Conservation (phyloP, 2,888 invertebrate genomes). For the Dynastes tityus region DNA sequence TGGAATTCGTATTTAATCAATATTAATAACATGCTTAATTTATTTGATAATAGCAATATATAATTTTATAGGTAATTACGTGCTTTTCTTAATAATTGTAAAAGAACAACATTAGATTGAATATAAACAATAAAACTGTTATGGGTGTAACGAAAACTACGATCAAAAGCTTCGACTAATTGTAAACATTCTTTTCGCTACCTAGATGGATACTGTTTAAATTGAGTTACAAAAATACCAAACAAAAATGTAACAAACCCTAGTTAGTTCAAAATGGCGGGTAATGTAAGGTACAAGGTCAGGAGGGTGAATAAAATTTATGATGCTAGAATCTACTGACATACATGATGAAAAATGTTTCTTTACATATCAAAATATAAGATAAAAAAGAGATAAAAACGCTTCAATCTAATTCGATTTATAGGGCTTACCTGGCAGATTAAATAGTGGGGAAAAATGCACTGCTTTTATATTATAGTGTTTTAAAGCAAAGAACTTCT, state of each 20-base stretch:
- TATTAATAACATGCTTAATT: no score
- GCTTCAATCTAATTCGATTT: background rate
- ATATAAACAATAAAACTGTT: background rate
- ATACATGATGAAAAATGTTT: background rate
- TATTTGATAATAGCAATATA: no score
- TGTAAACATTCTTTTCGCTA: no score
- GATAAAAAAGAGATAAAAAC: no score
- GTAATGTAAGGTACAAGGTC: conserved; percentile 27
- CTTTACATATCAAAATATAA: no score
- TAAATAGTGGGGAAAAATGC: conserved; percentile 6
- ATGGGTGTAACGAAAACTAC: no score
- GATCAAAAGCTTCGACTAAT: no score
- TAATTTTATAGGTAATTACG: no score
- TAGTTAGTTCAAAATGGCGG: conserved; percentile 22
- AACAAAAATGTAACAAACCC: background rate
- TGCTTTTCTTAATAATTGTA: no score
- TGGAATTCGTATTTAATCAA: no score
- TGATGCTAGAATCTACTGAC: background rate
- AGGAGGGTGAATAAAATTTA: conserved; percentile 23
- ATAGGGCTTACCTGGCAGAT: conserved; percentile 18
- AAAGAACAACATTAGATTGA: background rate
- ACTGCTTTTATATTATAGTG: background rate
- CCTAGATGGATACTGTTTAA: no score
- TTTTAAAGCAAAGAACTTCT: background rate
- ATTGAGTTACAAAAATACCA: background rate